Conservation (phyloP, 2,113 vertebrate species). For the Pimephales promelas region DNA sequence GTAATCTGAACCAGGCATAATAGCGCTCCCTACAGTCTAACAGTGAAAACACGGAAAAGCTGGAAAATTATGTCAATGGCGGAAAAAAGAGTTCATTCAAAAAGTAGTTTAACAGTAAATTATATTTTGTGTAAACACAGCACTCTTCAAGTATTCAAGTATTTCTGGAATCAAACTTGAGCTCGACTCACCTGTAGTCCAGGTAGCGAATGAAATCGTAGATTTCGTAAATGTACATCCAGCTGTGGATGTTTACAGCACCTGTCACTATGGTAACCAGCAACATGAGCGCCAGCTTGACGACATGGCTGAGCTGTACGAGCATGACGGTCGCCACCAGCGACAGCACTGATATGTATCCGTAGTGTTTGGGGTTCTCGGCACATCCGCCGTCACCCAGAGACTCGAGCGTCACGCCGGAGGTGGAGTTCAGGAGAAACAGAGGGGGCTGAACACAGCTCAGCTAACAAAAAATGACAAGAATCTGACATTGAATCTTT, state of each 20-base stretch:
- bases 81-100: no score
- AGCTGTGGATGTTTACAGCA: slow-evolving; percentile 86
- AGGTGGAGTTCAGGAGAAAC: slow-evolving; percentile 69
- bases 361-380: slow-evolving; percentile 90
- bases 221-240: slow-evolving; percentile 85
- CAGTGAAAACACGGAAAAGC: no score
- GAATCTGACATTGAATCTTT: neutral
- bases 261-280: slow-evolving; percentile 81
- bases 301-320: slow-evolving; percentile 94
- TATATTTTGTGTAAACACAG: no score
- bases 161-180: neutral
- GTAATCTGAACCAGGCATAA: no score
- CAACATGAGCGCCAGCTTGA: slow-evolving; percentile 92
- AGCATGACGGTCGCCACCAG: slow-evolving; percentile 90
- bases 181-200: slow-evolving; percentile 77
- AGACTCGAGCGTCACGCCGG: slow-evolving; percentile 56
- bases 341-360: slow-evolving; percentile 85
- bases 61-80: no score
- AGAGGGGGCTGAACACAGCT: slow-evolving; percentile 82
- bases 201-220: slow-evolving; percentile 81
- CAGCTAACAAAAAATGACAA: slow-evolving; percentile 71
- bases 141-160: neutral
- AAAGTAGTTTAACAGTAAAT: no score
- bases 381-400: slow-evolving; percentile 72
- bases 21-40: no score